Conservation (phyloP, 2,113 vertebrate species). For the Rhinolophus ferrumequinum region DNA sequence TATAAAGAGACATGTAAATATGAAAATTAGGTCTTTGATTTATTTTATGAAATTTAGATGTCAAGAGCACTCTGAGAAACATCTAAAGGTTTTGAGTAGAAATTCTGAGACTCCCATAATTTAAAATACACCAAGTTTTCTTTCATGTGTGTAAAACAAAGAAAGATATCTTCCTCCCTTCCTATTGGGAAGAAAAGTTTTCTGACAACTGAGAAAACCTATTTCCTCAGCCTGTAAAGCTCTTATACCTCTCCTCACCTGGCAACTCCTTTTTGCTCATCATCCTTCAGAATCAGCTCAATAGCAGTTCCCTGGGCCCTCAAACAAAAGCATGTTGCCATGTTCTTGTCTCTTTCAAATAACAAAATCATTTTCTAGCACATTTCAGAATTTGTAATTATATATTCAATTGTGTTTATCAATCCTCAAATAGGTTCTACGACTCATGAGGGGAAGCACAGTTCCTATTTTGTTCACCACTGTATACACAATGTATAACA, state of each 20-base stretch:
- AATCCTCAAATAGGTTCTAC: background rate
- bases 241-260: background rate
- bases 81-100: background rate
- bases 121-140: background rate
- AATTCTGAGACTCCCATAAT: background rate
- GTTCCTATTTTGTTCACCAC: background rate
- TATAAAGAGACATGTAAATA: background rate
- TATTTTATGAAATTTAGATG: conserved; percentile 25
- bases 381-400: background rate
- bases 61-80: background rate
- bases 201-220: background rate
- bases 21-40: background rate
- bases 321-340: background rate
- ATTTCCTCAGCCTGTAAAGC: background rate
- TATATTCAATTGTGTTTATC: background rate
- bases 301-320: background rate
- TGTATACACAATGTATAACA: background rate
- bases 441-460: background rate
- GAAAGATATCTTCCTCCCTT: background rate
- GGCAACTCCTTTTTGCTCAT: background rate
- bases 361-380: background rate
- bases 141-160: background rate
- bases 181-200: background rate
- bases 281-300: background rate
- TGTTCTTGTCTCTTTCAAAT: background rate